Evolutionary conservation across 2,888 invertebrate species (phyloP).

Genomic region (Galerucella calmariensis): DNA sequence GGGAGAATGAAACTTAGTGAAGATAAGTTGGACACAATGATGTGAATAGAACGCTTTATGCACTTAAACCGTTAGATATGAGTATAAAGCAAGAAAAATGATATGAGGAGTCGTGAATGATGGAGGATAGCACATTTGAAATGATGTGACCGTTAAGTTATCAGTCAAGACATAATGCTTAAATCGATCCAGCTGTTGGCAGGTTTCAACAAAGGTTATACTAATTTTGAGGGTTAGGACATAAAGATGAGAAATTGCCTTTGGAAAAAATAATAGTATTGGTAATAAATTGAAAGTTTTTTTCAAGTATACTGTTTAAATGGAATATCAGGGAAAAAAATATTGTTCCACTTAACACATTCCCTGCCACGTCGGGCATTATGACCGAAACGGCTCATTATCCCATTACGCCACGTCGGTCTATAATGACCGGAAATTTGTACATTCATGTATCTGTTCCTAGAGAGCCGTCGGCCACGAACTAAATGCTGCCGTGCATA

Average conservation of each 20-base stretch:
- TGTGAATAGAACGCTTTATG: constrained; percentile 14
- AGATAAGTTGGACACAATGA: constrained; percentile 8
- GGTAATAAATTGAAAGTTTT: neutral
- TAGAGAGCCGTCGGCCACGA: too few species aligned
- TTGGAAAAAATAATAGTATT: neutral
- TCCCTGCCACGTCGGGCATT: too few species aligned
- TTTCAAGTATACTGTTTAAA: neutral
- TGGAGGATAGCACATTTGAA: neutral
- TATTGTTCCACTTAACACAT: too few species aligned
- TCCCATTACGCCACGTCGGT: too few species aligned
- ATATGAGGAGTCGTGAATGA: constrained; percentile 10
- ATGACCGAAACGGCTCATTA: too few species aligned
- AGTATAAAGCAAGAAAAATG: constrained; percentile 14
- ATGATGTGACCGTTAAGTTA: constrained; percentile 25
- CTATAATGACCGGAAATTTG: too few species aligned
- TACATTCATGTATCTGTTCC: too few species aligned
- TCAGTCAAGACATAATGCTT: constrained; percentile 30
- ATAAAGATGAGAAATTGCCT: neutral
- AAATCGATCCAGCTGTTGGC: constrained; percentile 26
- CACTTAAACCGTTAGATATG: constrained; percentile 10
- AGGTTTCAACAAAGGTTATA: neutral
- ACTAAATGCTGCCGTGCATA: too few species aligned
- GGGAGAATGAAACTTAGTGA: neutral
- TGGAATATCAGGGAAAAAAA: too few species aligned
- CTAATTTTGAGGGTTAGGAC: neutral